A percentile compares a stretch with the other conserved stretches of the same genome.
These are phyloP conservation scores for Eospalax fontanierii DNA, from an alignment of 2,797 vertebrate genomes.

Conservation along the genomic window DNA sequence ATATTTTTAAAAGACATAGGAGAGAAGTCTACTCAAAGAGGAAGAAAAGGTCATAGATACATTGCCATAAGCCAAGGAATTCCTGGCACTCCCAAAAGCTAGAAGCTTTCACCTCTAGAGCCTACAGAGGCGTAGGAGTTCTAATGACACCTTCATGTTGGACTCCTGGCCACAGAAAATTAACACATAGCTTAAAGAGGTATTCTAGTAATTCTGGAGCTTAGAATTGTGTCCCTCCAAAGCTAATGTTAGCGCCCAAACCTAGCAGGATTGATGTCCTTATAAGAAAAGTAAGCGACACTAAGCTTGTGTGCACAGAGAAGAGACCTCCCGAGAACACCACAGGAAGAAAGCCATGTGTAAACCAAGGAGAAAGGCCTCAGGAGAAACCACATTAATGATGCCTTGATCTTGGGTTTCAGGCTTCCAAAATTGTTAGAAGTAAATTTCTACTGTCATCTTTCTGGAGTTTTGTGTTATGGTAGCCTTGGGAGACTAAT, in stretches of 20 bases:
- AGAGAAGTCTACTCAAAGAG: neutral
- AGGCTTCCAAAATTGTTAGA: conserved; percentile 1
- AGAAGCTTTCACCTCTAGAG: neutral
- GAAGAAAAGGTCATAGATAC: neutral
- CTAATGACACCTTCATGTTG: neutral
- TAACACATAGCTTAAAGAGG: neutral
- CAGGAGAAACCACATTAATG: neutral
- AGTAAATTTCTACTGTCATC: neutral
- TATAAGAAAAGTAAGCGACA: neutral
- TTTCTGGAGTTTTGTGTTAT: neutral
- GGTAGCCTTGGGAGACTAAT: neutral
- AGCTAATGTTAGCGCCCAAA: neutral
- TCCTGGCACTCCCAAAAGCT: neutral
- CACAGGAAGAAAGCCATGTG: neutral
- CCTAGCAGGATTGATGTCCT: neutral
- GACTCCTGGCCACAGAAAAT: neutral
- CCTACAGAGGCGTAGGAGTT: neutral
- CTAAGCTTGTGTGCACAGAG: neutral
- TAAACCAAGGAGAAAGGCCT: neutral
- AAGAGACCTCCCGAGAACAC: neutral
- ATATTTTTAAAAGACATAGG: neutral
- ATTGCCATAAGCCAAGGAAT: neutral
- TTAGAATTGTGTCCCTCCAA: neutral
- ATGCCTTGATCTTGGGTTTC: conserved; percentile 4
- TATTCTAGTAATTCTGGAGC: neutral